Evolutionary conservation across 2,113 vertebrate genomes (phyloP), one percentile per base, ranked within the genome.

Genomic region (Chelonoidis abingdonii): DNA sequence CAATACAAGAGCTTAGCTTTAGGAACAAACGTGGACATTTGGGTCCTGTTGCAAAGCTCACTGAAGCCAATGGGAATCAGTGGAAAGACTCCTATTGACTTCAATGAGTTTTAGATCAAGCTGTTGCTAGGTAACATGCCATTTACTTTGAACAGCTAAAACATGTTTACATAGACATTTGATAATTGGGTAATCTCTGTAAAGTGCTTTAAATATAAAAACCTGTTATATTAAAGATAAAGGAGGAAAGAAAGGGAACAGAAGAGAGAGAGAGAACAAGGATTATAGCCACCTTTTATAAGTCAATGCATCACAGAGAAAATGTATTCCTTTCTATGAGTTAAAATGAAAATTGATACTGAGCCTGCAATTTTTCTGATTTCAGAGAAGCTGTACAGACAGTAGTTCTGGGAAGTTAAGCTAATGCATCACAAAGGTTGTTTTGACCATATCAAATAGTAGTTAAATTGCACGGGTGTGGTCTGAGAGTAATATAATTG

Each of bases 361-460:
- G 8, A n/a, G 31, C 35, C 65, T 69, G 65, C 65, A 69, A 5
- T 69, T 69, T 69, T 69, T 69, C 65, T n/a, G 6, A n/a, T n/a
- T 19, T 69, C 17, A 69, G 8, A 76, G 57, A 65, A 89, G 69
- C 5, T 80, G 3, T 27, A 50, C 16, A 59, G 22, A 9, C 31
- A 35, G n/a, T n/a, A n/a, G 19, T 69, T n/a, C 65, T n/a, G 31
- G 35, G 7, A 69, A 69, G 16, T 35, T 16, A 69, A 69, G 75
- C 41, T 83, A 29, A 95, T 10, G 83, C 8, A 65, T 27, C 14
- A 27, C 27, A 93, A 72, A 93, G 95, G 87, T 82, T 84, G 84
- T 75, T 27, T n/a, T 21, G n/a, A 72, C 17, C n/a, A 19, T 38
- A 72, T 10, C 19, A 72, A 22, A 72, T 72, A 72, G 35, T 38